These are phyloP conservation scores for Zophobas atratus DNA, from an alignment of 1,140 invertebrate genomes.

Conservation along the genomic window DNA sequence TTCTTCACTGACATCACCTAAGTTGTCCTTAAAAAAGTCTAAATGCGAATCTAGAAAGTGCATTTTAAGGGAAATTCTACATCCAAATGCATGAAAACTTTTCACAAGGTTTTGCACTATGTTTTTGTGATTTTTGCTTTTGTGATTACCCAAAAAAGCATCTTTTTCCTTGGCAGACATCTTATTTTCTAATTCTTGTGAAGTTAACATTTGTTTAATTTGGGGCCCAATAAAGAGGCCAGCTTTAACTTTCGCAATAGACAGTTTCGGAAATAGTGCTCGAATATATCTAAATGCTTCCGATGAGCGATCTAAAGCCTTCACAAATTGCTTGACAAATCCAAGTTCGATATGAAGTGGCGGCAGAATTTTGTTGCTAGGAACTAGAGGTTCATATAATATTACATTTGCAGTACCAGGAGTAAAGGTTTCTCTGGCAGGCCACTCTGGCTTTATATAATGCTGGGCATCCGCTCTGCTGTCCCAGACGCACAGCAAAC, in stretches of 20 bases:
- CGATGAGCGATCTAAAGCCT: conserved; percentile 46
- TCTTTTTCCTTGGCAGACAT: conserved; percentile 1
- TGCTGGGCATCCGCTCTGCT: conserved; percentile 63
- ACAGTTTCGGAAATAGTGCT: conserved; percentile 3
- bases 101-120: too few relatives aligned
- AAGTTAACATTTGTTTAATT: background rate
- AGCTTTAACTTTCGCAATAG: background rate
- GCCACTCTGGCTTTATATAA: conserved; percentile 56
- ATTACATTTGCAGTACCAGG: conserved; percentile 60
- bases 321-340: conserved; percentile 66
- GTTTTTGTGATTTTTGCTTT: background rate
- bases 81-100: too few relatives aligned
- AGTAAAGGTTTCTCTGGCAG: conserved; percentile 48
- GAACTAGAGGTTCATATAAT: conserved; percentile 39
- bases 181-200: background rate
- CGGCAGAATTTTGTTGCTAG: background rate
- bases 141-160: conserved; percentile 1
- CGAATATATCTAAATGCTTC: background rate
- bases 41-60: too few relatives aligned
- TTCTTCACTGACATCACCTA: too few relatives aligned
- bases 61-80: too few relatives aligned
- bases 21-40: too few relatives aligned
- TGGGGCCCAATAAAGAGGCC: conserved; percentile 1
- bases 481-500: conserved; percentile 67
- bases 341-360: conserved; percentile 63